Evolutionary conservation across 1,140 invertebrate species (phyloP).

Genomic region (Drosophila sturtevanti): DNA sequence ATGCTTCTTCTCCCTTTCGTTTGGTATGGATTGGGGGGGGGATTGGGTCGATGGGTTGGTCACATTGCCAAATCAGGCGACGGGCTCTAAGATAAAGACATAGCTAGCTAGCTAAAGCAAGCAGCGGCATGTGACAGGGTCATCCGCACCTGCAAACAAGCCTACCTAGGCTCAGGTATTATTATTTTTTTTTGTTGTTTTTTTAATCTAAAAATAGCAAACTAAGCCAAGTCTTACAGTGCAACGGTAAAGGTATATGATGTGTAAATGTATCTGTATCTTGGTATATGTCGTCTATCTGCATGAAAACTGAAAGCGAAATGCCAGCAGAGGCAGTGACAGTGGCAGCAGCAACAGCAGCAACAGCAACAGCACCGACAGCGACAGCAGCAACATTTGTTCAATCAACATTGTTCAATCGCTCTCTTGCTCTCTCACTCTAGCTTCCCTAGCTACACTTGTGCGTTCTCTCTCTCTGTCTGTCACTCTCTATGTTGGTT

Average conservation of each 20-base stretch:
- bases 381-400: neutral
- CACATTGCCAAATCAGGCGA: constrained; percentile 48
- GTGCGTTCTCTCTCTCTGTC: no score
- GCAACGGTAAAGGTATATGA: neutral
- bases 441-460: neutral
- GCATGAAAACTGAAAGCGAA: neutral
- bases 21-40: no score
- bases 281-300: no score
- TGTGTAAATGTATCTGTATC: neutral
- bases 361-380: neutral
- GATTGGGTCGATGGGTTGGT: neutral
- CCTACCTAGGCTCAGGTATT: neutral
- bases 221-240: constrained; percentile 32
- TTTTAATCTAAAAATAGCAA: constrained; percentile 33
- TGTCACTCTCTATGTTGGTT: no score
- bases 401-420: no score
- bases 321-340: neutral
- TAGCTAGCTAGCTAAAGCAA: no score
- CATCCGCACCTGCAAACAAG: constrained; percentile 17
- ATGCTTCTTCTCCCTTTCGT: neutral
- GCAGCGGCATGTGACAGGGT: constrained; percentile 6
- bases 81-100: constrained; percentile 8
- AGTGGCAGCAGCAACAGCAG: no score
- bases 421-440: neutral
- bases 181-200: no score